Conservation (phyloP, 2,797 vertebrate genomes). For the Chaenodraco wilsoni region DNA sequence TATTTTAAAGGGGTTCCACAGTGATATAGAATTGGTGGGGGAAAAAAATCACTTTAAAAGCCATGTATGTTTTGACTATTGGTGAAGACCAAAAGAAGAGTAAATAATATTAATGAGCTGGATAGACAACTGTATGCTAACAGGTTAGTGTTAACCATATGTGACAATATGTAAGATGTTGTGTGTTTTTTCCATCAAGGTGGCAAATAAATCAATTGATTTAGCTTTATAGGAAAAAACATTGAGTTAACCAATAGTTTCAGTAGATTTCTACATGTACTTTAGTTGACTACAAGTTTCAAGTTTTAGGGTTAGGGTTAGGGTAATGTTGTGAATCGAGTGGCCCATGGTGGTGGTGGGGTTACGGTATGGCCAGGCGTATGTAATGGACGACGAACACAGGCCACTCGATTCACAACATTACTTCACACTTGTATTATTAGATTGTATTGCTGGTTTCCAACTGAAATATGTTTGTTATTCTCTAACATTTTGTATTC, state of each 20-base stretch:
- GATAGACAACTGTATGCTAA: too few relatives aligned
- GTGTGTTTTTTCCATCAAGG: not conserved
- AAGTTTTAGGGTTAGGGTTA: too few relatives aligned
- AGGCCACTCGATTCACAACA: too few relatives aligned
- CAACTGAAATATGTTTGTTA: conserved; percentile 2
- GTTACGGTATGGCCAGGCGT: too few relatives aligned
- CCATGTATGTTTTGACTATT: too few relatives aligned
- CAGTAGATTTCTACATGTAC: not conserved
- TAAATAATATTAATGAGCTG: not conserved
- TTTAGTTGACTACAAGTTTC: not conserved
- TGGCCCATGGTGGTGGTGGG: too few relatives aligned
- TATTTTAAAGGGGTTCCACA: not conserved
- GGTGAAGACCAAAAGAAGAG: not conserved
- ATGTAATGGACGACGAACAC: too few relatives aligned
- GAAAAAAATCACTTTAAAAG: too few relatives aligned
- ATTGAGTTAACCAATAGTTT: not conserved
- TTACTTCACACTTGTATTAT: not conserved
- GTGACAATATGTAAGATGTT: not conserved
- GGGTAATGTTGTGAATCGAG: too few relatives aligned
- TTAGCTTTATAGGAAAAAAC: not conserved
- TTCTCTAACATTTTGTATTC: conserved; percentile 2
- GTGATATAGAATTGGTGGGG: too few relatives aligned
- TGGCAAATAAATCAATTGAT: not conserved
- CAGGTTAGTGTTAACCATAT: not conserved
- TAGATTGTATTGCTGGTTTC: not conserved